Evolutionary conservation across 1,140 invertebrate species (phyloP), one percentile per base, ranked within the genome.

Genomic region (Cepaea nemoralis): DNA sequence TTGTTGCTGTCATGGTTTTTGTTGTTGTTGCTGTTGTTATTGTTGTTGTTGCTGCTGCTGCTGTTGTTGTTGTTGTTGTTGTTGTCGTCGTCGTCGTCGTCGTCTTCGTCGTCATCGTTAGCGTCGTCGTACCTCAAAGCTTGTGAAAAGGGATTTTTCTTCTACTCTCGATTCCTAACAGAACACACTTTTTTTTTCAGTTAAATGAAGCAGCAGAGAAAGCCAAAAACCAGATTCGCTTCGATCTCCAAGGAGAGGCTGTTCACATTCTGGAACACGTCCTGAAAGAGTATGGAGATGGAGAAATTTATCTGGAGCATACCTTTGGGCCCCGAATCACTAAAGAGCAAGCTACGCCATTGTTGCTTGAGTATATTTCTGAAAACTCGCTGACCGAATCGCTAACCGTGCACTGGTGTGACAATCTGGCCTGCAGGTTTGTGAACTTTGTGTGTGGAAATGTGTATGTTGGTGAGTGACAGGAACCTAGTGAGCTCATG

Each of bases 341-440:
- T 22, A 86, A 87, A 71, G 86, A 87, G n/a, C 83, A 87, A 77
- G 90, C 89, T 0, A 88, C 87, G 31, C 77, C 85, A 19, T 82
- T 87, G 12, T 75, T 91, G 19, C 78, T 86, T 3, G 81, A 90
- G 27, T 91, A 91, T 70, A 79, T 91, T 1, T 82, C 82, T 27
- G 88, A 90, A 24, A 88, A 90, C 81, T 85, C 83, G 31, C 66
- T 89, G 22, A 86, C 89, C 81, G 89, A 89, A 31, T 87, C 87
- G 31, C 85, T 91, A 79, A 87, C 76, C 39, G 86, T 91, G 27
- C 84, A 89, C 48, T 91, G 89, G 89, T 89, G 87, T 80, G 84
- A 85, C 76, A 86, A 90, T 76, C 81, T 91, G 63, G 82, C 85
- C 33, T 89, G 87, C 83, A 90, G 88, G 90, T 91, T 78, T 82